Evolutionary conservation across 2,888 invertebrate species (phyloP), one percentile per base, ranked within the genome.

Genomic region (Andrena bicolor): DNA sequence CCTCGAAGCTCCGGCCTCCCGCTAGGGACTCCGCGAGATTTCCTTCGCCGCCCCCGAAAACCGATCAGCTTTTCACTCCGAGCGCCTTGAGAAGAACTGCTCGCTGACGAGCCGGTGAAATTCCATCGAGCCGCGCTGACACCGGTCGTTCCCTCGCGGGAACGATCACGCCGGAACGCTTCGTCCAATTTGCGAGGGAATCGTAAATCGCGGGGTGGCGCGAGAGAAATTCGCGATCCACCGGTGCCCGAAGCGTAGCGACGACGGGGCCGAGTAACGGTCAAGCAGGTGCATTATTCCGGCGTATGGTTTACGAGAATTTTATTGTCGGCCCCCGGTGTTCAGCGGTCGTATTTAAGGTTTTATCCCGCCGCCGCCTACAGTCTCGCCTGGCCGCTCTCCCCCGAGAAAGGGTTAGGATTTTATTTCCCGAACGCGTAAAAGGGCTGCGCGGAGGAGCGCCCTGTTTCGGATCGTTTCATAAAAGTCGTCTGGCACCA

Each of bases 401-500:
- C 58, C 23, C 68, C 58, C 83, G 71, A 75, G 76, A 79, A 90
- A 91, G 92, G 92, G 91, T 91, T 89, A 89, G 87, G 86, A 92
- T 92, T 92, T 92, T 92, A 91, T 93, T 93, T 86, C 88, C 87
- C 87, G 80, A 82, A 74, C 63, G 70, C 83, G 83, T 71, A 81
- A 84, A 86, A 83, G 88, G 86, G 87, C 82, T 81, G 81, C 71
- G 35, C 58, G 16, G 60, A 64, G 64, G 68, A 76, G 82, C 75
- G 66, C 75, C 85, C 83, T 82, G 48, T 41, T 84, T 85, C 83
- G 87, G 82, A 90, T 88, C 89, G 90, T 92, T 93, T 93, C 93
- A 94, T 94, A 94, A 94, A 94, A 93, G 93, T 94, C 93, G 93
- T 93, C 93, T 93, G 93, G 93, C 91, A 92, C 93, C 56, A 93